Base-by-base conservation (phyloP, 1,140 invertebrate species). In the Drosophila repleta region DNA sequence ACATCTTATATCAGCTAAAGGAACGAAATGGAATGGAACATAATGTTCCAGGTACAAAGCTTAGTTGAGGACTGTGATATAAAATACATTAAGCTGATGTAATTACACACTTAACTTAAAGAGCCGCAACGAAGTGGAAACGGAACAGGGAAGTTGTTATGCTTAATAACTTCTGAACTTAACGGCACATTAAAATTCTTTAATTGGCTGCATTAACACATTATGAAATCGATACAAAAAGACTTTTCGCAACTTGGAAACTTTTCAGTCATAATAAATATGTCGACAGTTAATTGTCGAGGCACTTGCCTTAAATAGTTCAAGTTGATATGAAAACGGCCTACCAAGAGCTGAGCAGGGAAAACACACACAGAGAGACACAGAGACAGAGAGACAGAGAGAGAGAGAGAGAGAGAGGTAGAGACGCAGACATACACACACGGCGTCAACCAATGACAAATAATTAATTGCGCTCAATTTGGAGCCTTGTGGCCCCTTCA, bases 381-480 rank as follows among this genome's bases (percentile, higher is more conserved):
- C 6, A 29, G 4, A 7, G 29, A 8, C 6, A 29, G 4, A 8
- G 29, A 29, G 29, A 29, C 6, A 26, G 24, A 3, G 24, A 26
- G 4, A 26, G 24, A 29, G 4, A 29, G 26, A 29, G 29, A 29
- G 29, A 1, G 29, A 29, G 29, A 29, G 29, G 1, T 6, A 29
- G 0, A 2, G 29, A 29, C 29, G 0, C 0, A 29, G 32, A 26
- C 8, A 39, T 11, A n/a, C n/a, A 15, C 13, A 58, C 53, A 52
- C 68, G 68, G 62, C 67, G 67, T 70, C 76, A 82, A 79, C 79
- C 80, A 79, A 83, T 83, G 80, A 84, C 80, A 84, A 84, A 84
- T 84, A 84, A 84, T 84, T 84, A 84, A 84, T 84, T 84, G 80
- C 73, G 81, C 67, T 84, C 80, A 83, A 52, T 79, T 80, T 79